A percentile compares a stretch with the other conserved stretches of the same genome.
These are phyloP conservation scores for Ornithoptera alexandrae DNA, from an alignment of 2,888 invertebrate genomes.

Conservation along the genomic window DNA sequence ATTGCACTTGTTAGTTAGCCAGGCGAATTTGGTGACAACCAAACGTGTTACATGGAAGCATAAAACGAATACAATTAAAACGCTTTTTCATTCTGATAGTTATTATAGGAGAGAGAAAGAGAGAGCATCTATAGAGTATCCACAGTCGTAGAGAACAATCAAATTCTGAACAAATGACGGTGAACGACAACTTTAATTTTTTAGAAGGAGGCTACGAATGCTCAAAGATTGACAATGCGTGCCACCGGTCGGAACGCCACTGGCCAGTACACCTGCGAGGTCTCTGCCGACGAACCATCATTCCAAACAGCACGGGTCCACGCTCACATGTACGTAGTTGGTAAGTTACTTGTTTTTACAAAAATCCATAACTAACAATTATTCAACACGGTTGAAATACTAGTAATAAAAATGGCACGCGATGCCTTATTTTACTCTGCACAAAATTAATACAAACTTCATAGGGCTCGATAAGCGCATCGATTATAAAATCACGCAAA, in stretches of 20 bases:
- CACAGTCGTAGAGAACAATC: not conserved
- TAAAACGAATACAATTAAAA: too few species aligned
- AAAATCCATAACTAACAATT: not conserved
- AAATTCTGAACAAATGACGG: not conserved
- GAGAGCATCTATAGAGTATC: too few species aligned
- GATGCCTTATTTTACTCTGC: too few species aligned
- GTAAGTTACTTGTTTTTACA: constrained; percentile 71
- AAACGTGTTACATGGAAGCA: too few species aligned
- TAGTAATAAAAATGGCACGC: too few species aligned
- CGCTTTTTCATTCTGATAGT: too few species aligned
- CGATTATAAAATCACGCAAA: too few species aligned
- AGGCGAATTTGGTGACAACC: too few species aligned
- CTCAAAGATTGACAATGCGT: constrained; percentile 81
- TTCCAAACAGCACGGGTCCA: constrained; percentile 84
- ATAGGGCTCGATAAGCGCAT: too few species aligned
- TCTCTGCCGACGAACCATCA: constrained; percentile 83
- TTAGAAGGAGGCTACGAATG: constrained; percentile 60
- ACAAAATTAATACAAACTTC: too few species aligned
- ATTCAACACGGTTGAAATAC: not conserved
- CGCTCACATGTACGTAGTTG: constrained; percentile 85
- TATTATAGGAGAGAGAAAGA: too few species aligned
- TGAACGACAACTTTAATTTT: not conserved
- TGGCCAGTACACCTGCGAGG: constrained; percentile 86
- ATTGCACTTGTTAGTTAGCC: too few species aligned
- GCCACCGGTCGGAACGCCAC: constrained; percentile 82